Percentiles rank a stretch among this genome's conserved stretches.
Conservation (phyloP, 2,888 invertebrate genomes). For the Candidula unifasciata region DNA sequence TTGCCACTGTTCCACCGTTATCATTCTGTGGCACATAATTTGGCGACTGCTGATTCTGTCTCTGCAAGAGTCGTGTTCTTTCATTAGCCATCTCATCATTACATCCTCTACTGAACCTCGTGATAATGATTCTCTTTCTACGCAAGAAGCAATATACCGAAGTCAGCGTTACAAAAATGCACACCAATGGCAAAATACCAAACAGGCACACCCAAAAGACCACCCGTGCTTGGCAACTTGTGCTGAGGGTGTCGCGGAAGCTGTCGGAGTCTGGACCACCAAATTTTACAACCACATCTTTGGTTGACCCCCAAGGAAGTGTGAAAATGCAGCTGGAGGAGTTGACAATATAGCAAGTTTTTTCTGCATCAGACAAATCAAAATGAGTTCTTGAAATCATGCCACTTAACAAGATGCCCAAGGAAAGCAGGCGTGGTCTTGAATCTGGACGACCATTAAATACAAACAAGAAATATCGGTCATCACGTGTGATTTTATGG, state of each 20-base stretch:
- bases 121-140: background rate
- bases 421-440: background rate
- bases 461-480: conserved; percentile 21
- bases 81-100: background rate
- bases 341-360: background rate
- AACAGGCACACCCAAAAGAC: conserved; percentile 36
- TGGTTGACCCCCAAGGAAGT: conserved; percentile 28
- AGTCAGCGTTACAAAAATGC: background rate
- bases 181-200: conserved; percentile 4
- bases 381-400: conserved; percentile 27
- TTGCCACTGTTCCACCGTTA: background rate
- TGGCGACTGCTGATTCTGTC: background rate
- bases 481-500: background rate
- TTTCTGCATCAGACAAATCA: conserved; percentile 14
- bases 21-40: background rate
- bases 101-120: background rate
- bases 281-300: conserved; percentile 37
- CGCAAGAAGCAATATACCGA: background rate
- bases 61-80: background rate
- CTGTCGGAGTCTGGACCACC: background rate
- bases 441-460: background rate
- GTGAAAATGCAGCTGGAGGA: conserved; percentile 1
- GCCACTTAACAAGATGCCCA: conserved; percentile 17
- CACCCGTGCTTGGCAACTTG: conserved; percentile 14
- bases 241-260: background rate